Evolutionary conservation across 2,797 vertebrate genomes (phyloP).

Genomic region (Xyrichtys novacula): DNA sequence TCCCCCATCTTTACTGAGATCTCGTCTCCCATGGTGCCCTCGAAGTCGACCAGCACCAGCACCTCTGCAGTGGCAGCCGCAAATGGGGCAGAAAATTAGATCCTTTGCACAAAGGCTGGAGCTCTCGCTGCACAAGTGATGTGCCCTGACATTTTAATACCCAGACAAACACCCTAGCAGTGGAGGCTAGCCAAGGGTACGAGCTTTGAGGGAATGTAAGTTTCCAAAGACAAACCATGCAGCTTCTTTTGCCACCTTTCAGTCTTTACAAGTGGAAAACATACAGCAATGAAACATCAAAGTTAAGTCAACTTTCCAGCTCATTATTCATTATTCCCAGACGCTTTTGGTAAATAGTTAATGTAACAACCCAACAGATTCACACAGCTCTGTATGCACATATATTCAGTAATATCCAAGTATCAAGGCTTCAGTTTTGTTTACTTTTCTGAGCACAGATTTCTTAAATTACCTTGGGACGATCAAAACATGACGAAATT

Average conservation of each 20-base stretch:
- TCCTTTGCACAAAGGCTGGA: slow-evolving; percentile 38
- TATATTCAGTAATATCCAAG: background rate
- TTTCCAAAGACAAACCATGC: background rate
- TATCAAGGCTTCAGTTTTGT: background rate
- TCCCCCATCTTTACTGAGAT: slow-evolving; percentile 85
- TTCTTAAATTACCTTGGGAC: too few species aligned
- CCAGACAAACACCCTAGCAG: slow-evolving; percentile 19
- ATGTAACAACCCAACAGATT: slow-evolving; percentile 1
- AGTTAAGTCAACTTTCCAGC: too few species aligned
- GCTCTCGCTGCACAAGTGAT: slow-evolving; percentile 40
- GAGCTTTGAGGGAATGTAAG: background rate
- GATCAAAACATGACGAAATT: slow-evolving; percentile 15
- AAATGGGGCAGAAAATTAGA: slow-evolving; percentile 72
- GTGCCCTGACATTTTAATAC: slow-evolving; percentile 49
- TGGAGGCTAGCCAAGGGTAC: slow-evolving; percentile 13
- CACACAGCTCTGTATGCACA: background rate
- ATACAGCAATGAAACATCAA: background rate
- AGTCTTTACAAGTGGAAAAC: slow-evolving; percentile 3
- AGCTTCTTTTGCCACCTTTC: background rate
- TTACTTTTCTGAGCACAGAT: background rate
- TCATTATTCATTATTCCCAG: too few species aligned
- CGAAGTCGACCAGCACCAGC: slow-evolving; percentile 88
- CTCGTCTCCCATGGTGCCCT: slow-evolving; percentile 84
- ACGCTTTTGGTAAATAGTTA: background rate
- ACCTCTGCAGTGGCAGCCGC: slow-evolving; percentile 79